These are phyloP conservation scores for Cephus runcator DNA, from an alignment of 2,888 invertebrate species.

Conservation along the genomic window DNA sequence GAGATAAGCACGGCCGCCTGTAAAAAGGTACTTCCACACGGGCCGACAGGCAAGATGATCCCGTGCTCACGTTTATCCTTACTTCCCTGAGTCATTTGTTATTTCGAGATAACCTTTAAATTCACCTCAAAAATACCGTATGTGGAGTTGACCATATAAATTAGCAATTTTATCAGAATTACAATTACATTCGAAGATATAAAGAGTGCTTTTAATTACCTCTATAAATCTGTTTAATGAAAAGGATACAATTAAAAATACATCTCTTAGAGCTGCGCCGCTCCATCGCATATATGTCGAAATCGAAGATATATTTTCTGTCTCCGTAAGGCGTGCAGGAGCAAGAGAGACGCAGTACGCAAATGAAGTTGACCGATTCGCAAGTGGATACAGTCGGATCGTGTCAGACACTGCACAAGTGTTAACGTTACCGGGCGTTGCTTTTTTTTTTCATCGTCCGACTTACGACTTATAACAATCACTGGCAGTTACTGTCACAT, in stretches of 20 bases:
- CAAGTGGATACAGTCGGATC: background rate
- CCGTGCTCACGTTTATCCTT: background rate
- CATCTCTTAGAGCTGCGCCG: no score
- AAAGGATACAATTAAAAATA: no score
- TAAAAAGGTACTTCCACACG: background rate
- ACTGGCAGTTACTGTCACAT: background rate
- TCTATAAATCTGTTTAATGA: background rate
- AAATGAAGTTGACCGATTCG: background rate
- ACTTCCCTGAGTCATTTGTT: slow-evolving; percentile 28
- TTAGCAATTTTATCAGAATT: no score
- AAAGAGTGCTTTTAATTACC: background rate
- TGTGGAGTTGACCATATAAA: background rate
- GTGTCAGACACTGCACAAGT: background rate
- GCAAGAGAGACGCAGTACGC: background rate
- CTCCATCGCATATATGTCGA: no score
- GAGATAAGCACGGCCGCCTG: background rate
- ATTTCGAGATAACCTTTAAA: slow-evolving; percentile 32
- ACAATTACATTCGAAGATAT: background rate
- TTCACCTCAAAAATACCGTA: background rate
- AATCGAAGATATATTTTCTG: background rate
- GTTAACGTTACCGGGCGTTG: background rate
- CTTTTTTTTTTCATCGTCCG: background rate
- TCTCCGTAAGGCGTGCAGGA: background rate
- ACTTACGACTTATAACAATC: background rate
- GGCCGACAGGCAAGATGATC: background rate